Base-by-base conservation (phyloP, 2,113 vertebrate species). In the Oncorhynchus mykiss region DNA sequence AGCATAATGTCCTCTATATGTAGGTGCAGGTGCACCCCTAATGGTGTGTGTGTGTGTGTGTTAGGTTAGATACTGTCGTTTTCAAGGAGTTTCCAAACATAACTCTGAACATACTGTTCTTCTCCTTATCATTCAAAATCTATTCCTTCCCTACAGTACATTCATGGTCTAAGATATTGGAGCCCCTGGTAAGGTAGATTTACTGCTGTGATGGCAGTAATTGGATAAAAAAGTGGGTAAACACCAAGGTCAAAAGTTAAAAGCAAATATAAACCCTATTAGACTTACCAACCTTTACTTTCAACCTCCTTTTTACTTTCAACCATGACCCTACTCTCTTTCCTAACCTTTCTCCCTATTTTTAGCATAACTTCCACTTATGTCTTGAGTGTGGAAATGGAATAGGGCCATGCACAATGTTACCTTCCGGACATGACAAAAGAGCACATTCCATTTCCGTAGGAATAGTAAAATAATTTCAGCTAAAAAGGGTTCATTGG, bases 241-340 rank as follows among this genome's bases (percentile, higher is more conserved):
- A 94, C 89, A 92, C 85, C 73, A 78, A 72, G 82, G 86, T 84
- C 77, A 89, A 82, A 73, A 91, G 91, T 90, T 91, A 93, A 76
- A 83, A 78, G 80, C 90, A 94, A 94, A 87, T 85, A 86, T 79
- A 84, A 77, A 87, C 86, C 77, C 54, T 67, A 12, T 45, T 45
- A 45, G 9, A 67, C 48, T 54, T 3, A 54, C 7, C 59, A 13
- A 7, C 1, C 59, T 62, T 62, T 22, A 4, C 27, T 27, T 27
- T 27, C 27, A 27, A 27, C 27, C 2, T 27, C 14, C 59, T 22
- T n/a, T 7, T 62, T 34, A 48, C 34, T 73, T 78, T 84, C 60
- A 34, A 1, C 39, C 39, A 45, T 45, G 39, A 45, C 9, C 9
- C 9, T 45, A 45, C 39, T 45, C 34, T 39, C 34, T 45, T 45